A percentile compares a stretch with the other conserved stretches of the same genome.
These are phyloP conservation scores for Penaeus chinensis DNA, from an alignment of 1,140 invertebrate species.

Conservation along the genomic window DNA sequence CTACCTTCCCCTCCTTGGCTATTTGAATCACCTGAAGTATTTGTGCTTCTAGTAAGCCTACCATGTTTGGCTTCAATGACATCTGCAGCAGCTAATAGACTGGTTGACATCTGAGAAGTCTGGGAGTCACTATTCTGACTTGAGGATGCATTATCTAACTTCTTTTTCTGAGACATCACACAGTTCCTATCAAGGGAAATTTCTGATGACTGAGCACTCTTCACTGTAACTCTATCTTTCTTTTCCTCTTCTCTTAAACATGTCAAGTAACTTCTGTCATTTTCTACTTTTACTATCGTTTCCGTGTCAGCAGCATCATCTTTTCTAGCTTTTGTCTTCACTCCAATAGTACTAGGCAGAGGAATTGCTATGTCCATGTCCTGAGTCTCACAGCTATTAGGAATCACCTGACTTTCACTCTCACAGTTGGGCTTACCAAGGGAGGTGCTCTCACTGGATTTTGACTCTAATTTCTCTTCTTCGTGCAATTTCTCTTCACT, in stretches of 20 bases:
- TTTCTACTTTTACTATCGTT: too few species aligned
- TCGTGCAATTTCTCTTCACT: neutral
- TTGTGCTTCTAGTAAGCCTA: neutral
- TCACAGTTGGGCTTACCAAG: too few species aligned
- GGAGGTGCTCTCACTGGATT: neutral
- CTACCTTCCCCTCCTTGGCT: too few species aligned
- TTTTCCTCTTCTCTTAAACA: too few species aligned
- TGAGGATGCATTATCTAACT: neutral
- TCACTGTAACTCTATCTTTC: too few species aligned
- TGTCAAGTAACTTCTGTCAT: too few species aligned
- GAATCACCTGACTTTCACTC: neutral
- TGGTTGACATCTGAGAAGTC: slow-evolving; percentile 16
- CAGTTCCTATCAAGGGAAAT: too few species aligned
- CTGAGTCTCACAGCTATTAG: slow-evolving; percentile 25
- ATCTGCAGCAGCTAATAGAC: slow-evolving; percentile 16
- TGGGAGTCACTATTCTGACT: neutral
- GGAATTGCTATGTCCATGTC: slow-evolving; percentile 20
- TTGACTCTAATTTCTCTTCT: neutral
- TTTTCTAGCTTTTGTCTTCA: too few species aligned
- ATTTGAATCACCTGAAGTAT: too few species aligned
- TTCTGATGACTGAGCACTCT: too few species aligned
- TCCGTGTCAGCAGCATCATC: too few species aligned
- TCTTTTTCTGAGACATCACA: too few species aligned
- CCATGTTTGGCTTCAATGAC: neutral
- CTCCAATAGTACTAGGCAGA: neutral